Evolutionary conservation across 2,797 vertebrate species (phyloP).

Genomic region (Dendrocincla tyrannina): DNA sequence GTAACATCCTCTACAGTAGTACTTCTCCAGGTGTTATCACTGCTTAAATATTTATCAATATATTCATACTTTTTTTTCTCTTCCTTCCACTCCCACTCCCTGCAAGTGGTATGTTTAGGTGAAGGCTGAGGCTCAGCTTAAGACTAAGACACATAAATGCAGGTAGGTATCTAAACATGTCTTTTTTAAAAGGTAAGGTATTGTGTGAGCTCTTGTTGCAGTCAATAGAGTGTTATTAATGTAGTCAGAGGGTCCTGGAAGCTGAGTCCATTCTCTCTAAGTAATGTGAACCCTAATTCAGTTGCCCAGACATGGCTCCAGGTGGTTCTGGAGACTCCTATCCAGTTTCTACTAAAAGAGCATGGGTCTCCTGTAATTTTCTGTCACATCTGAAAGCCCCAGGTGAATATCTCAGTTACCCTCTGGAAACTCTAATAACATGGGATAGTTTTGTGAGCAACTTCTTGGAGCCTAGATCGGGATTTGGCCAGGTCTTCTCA

Average conservation of each 20-base stretch:
- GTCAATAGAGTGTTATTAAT: neutral
- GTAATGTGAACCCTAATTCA: neutral
- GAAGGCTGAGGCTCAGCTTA: neutral
- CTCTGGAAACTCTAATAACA: neutral
- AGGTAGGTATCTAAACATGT: neutral
- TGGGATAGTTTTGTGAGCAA: neutral
- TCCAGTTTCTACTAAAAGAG: neutral
- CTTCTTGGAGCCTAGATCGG: neutral
- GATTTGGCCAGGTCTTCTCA: neutral
- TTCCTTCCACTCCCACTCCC: accelerated
- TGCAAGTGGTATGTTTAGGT: neutral
- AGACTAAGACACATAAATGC: neutral
- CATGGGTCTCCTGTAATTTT: neutral
- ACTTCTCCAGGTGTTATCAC: neutral
- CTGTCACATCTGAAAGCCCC: neutral
- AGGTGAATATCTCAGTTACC: neutral
- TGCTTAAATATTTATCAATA: neutral
- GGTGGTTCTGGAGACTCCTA: neutral
- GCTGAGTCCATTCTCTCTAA: neutral
- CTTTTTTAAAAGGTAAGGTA: neutral
- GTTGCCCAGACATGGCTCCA: neutral
- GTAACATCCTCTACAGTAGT: neutral
- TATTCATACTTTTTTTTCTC: neutral
- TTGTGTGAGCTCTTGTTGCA: neutral
- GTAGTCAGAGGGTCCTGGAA: neutral